These are phyloP conservation scores for Acrobasis repandana DNA, from an alignment of 2,888 invertebrate genomes.

Conservation along the genomic window DNA sequence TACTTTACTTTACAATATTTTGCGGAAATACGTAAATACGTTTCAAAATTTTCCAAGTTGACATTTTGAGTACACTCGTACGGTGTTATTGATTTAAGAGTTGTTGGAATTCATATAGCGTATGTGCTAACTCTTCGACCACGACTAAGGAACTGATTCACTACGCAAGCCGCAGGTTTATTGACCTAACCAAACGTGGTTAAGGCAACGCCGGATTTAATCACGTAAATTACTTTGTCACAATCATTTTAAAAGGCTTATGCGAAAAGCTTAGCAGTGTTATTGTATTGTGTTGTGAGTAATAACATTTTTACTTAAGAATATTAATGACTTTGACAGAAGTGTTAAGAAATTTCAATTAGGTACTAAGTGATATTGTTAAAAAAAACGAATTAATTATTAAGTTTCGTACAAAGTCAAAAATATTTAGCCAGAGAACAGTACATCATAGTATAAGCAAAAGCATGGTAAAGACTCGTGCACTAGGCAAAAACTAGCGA, in stretches of 20 bases:
- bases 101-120: neutral
- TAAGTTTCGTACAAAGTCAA: too few species aligned
- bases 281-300: too few species aligned
- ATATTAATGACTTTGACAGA: neutral
- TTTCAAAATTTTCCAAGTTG: too few species aligned
- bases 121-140: neutral
- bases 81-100: neutral
- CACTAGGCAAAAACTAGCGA: too few species aligned
- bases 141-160: slow-evolving; percentile 13
- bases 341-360: neutral
- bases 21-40: too few species aligned
- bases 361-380: neutral
- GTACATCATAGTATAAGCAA: too few species aligned
- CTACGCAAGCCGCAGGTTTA: slow-evolving; percentile 2
- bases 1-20: too few species aligned
- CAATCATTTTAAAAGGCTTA: neutral
- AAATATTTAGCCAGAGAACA: too few species aligned
- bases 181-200: slow-evolving; percentile 14
- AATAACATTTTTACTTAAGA: neutral
- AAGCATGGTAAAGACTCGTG: too few species aligned
- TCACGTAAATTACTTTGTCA: slow-evolving; percentile 15
- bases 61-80: neutral
- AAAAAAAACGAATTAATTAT: too few species aligned
- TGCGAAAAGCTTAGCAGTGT: too few species aligned
- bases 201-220: slow-evolving; percentile 9